phyloP scores from a whole-genome alignment of 2,113 vertebrate species.

The Meles meles region DNA sequence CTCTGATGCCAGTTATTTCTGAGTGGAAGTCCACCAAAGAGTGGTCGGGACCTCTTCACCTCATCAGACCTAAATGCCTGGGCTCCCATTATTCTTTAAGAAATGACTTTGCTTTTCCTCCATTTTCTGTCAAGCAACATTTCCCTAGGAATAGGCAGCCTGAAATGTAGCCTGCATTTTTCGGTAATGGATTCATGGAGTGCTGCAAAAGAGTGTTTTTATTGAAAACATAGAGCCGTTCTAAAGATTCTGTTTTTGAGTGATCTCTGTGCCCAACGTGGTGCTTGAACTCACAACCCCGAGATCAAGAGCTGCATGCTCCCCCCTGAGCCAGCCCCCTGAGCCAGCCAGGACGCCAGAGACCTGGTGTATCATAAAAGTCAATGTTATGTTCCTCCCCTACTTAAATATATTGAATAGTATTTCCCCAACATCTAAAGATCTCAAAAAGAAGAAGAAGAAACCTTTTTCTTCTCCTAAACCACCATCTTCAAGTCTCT shows the following conservation, averaged over 20 bases:
- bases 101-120: constrained; percentile 15
- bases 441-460: background rate
- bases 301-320: background rate
- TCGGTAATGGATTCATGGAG: background rate
- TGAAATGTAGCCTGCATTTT: background rate
- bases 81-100: background rate
- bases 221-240: background rate
- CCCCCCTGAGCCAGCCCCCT: no score
- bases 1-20: background rate
- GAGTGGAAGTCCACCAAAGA: background rate
- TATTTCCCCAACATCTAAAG: background rate
- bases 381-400: background rate
- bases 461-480: background rate
- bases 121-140: constrained; percentile 9
- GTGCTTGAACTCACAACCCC: background rate
- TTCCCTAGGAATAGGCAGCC: constrained; percentile 17
- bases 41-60: background rate
- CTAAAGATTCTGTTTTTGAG: background rate
- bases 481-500: background rate
- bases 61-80: constrained; percentile 20
- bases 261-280: background rate
- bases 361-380: background rate
- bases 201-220: constrained; percentile 38
- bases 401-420: background rate
- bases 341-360: background rate